Evolutionary conservation across 2,888 invertebrate genomes (phyloP).

Genomic region (Pristionchus entomophagus): DNA sequence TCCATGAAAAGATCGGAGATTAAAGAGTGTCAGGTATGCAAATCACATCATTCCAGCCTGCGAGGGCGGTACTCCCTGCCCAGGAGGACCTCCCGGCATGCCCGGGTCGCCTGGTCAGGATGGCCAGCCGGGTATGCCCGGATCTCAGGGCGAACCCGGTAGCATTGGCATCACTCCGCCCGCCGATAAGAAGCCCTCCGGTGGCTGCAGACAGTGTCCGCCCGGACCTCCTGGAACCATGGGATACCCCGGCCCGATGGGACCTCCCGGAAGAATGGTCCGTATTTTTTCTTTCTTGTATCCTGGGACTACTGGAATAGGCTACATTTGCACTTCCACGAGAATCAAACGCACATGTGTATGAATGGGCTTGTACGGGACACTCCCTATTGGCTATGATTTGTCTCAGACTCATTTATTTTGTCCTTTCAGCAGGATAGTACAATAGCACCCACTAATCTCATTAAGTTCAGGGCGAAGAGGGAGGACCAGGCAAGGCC

Average conservation of each 20-base stretch:
- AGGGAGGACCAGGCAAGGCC: conserved; percentile 29
- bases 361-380: too few species aligned
- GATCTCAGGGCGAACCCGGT: conserved; percentile 29
- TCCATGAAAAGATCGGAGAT: too few species aligned
- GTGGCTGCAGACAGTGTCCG: conserved; percentile 38
- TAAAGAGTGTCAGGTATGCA: too few species aligned
- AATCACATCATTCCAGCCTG: conserved; percentile 4
- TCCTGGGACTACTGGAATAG: not conserved
- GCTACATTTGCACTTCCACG: too few species aligned
- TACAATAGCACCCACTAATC: too few species aligned
- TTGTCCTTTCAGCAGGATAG: too few species aligned
- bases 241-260: conserved; percentile 45
- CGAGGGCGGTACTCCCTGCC: conserved; percentile 22
- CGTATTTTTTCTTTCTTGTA: not conserved
- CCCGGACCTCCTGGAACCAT: conserved; percentile 35
- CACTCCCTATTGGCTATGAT: too few species aligned
- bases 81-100: conserved; percentile 25
- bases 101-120: conserved; percentile 31
- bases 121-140: conserved; percentile 20
- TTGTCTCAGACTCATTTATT: too few species aligned
- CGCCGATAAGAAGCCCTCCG: not conserved
- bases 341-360: too few species aligned
- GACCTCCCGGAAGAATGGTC: conserved; percentile 42
- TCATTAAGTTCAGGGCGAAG: conserved; percentile 45
- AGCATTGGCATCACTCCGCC: conserved; percentile 41